Conservation (phyloP, 2,888 invertebrate genomes). For the Anagyrus pseudococci region DNA sequence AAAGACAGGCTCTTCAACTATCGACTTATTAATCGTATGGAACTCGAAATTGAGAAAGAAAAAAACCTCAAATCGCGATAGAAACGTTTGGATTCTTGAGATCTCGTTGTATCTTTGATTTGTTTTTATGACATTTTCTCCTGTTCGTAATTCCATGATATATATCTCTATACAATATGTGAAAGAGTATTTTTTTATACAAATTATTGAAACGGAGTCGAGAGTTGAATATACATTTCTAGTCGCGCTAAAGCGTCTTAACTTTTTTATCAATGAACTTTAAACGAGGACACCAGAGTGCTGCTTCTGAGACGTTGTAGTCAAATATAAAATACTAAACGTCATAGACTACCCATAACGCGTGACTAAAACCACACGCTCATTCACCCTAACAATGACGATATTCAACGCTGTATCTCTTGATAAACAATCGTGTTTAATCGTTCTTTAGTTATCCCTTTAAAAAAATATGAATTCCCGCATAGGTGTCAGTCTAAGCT, state of each 20-base stretch:
- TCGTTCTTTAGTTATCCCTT: no score
- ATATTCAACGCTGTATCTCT: no score
- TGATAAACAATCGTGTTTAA: no score
- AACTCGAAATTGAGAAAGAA: constrained; percentile 23
- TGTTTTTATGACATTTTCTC: constrained; percentile 15
- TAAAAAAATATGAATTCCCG: no score
- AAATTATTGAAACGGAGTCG: constrained; percentile 40
- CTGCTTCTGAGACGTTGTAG: constrained; percentile 15
- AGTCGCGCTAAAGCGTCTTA: constrained; percentile 35
- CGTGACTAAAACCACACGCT: no score
- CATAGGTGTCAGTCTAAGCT: no score
- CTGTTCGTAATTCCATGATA: constrained; percentile 16
- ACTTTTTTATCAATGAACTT: constrained; percentile 31
- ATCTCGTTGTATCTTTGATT: constrained; percentile 41
- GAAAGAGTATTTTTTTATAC: constrained; percentile 37
- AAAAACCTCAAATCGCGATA: constrained; percentile 39
- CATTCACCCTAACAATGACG: no score
- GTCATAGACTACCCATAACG: not conserved
- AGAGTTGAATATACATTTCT: constrained; percentile 31
- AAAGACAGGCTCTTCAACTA: constrained; percentile 34
- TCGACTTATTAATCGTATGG: constrained; percentile 22
- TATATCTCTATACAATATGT: constrained; percentile 33
- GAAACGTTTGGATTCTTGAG: constrained; percentile 43
- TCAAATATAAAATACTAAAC: constrained; percentile 15
- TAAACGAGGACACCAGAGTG: constrained; percentile 27